Evolutionary conservation across 2,797 vertebrate genomes (phyloP), one percentile per base, ranked within the genome.

Genomic region (Halcyon smyrnensis): DNA sequence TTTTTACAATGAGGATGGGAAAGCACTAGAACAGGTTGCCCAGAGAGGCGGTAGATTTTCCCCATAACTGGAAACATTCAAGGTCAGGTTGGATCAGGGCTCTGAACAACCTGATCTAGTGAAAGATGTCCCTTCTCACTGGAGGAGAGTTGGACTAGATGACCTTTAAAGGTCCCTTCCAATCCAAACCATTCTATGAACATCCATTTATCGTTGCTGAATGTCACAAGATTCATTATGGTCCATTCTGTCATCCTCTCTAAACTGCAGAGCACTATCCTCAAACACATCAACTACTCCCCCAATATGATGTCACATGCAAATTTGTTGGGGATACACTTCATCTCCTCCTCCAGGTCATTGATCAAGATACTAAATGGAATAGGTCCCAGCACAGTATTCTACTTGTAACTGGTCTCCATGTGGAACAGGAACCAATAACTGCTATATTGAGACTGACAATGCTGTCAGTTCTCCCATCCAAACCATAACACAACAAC

Each of bases 191-290:
- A 54, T 54, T 32, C 53, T 32, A 54, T 32, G 30, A 54, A 32
- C 4, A 1, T 6, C 2, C 24, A 32, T 39, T 80, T 59, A 39
- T 18, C 56, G 27, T 28, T 21, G 15, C 1, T 37, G 37, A 54
- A 62, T 7, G 17, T 36, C 79, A 57, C 0, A 0, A 39, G 39
- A 60, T 10, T 74, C 45, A 14, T 36, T 18, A 28, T 0, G 1
- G 24, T 23, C 48, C 13, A 4, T 25, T 20, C 71, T 43, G 39
- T 5, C 36, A 63, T n/a, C 20, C 28, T 23, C 51, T 37, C 48
- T 21, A 11, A 79, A 57, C 7, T 1, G 0, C 71, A 80, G 13
- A 48, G 30, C 15, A 11, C n/a, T 20, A 39, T 36, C 53, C 45
- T 74, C 6, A 0, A 60, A 46, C 1, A 5, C 6, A 9, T 16